Conservation (phyloP, 35 echinoderm and acorn worm species). For the Apostichopus californicus region DNA sequence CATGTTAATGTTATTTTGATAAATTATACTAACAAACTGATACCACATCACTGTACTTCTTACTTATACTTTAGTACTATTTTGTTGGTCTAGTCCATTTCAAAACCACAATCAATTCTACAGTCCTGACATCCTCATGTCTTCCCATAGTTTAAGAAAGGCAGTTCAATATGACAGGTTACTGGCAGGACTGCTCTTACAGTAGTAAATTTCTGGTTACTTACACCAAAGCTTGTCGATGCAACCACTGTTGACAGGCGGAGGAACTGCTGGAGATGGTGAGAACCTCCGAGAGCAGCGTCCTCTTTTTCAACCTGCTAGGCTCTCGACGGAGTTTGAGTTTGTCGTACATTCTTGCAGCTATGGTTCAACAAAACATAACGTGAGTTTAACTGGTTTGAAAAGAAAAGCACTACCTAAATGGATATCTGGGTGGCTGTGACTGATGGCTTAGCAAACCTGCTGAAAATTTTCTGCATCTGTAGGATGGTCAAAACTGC, state of each 20-base stretch:
- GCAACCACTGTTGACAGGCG: constrained; percentile 86
- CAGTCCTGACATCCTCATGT: not conserved
- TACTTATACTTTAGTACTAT: too few relatives aligned
- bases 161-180: not conserved
- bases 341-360: constrained; percentile 87
- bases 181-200: too few relatives aligned
- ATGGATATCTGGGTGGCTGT: not conserved
- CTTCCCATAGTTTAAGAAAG: not conserved
- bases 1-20: too few relatives aligned
- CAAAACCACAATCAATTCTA: not conserved
- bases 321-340: constrained; percentile 73
- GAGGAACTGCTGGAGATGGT: constrained; percentile 59
- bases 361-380: constrained; percentile 17
- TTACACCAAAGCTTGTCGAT: constrained; percentile 89
- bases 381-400: not conserved
- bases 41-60: too few relatives aligned
- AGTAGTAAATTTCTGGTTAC: not conserved
- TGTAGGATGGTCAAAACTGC: too few relatives aligned
- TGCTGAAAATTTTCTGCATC: not conserved
- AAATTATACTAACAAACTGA: too few relatives aligned
- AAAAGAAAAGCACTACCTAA: not conserved
- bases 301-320: constrained; percentile 61
- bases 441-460: not conserved
- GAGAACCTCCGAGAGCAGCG: constrained; percentile 71
- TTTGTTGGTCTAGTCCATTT: too few relatives aligned